A percentile compares a stretch with the other conserved stretches of the same genome.
Evolutionary conservation across 1,140 invertebrate genomes (phyloP).

Genomic region (Trichoplusia ni): DNA sequence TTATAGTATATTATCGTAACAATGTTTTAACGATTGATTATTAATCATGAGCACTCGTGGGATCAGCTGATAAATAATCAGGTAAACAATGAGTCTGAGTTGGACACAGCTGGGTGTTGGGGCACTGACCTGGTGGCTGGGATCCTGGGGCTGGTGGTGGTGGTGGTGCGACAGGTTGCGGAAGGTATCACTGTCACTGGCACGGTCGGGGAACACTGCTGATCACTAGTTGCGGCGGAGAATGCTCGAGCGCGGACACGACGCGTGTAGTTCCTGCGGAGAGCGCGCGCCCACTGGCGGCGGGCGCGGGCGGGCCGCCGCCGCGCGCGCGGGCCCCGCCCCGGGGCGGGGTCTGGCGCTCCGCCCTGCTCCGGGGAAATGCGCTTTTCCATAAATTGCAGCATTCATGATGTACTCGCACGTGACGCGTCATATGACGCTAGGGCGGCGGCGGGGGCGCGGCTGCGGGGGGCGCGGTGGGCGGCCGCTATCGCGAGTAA

Average conservation of each 20-base stretch:
- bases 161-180: background rate
- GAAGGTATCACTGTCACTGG: conserved; percentile 24
- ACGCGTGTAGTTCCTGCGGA: conserved; percentile 35
- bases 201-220: background rate
- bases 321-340: conserved; percentile 35
- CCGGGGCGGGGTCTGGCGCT: conserved; percentile 25
- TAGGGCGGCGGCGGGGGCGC: background rate
- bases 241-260: background rate
- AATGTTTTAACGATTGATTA: no score
- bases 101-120: background rate
- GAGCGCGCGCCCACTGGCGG: conserved; percentile 66
- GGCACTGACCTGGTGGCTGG: background rate
- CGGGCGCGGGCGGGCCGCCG: conserved; percentile 43
- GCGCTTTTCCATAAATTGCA: conserved; percentile 39
- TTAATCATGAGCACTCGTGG: no score
- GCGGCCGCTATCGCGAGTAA: conserved; percentile 41
- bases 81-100: no score
- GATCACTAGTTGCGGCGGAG: background rate
- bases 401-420: conserved; percentile 3
- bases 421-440: conserved; percentile 9
- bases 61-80: no score
- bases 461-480: conserved; percentile 46
- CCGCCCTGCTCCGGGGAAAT: conserved; percentile 25
- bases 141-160: background rate
- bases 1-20: no score